Base-by-base conservation (phyloP, 2,797 vertebrate genomes). In the Rallus crepitans region DNA sequence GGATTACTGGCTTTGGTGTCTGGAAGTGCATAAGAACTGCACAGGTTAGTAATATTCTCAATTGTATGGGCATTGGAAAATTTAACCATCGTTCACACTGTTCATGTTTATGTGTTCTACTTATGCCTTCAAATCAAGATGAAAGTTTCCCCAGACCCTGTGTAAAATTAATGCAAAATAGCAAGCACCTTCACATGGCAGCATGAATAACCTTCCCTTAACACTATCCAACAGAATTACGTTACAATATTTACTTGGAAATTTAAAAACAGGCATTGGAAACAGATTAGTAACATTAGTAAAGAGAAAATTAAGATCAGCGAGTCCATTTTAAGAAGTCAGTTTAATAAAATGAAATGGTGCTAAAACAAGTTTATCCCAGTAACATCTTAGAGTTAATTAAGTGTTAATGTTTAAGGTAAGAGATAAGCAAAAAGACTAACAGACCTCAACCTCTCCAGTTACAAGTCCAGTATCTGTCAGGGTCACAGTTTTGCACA, bases 251-350 rank as follows among this genome's bases (percentile, higher is more conserved):
- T 94, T 94, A 82, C 64, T 45, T 21, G 30, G 84, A 95, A 95
- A 94, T 68, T 77, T 85, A 40, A 70, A 84, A 84, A 73, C 65
- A 37, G 18, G 59, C 10, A 81, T 60, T n/a, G 85, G 82, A 88
- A 92, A 81, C 53, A 35, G 35, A 35, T 35, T 35, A 35, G 35
- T 35, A 35, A 35, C 35, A 35, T 35, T 8, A 76, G 83, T 63
- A 75, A 84, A 89, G 71, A 96, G 59, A 87, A 96, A 84, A 82
- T 94, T 60, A 61, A 82, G 19, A 91, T 81, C 60, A 87, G 66
- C 33, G 57, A 77, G 59, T 65, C 31, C 27, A 76, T 70, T 91
- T 77, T 12, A n/a, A 85, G 23, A 71, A 76, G 50, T 48, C 37
- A 56, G 35, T 56, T 77, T 53, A 61, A 85, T 68, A 87, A 31